Base-by-base conservation (phyloP, 1,140 invertebrate genomes). In the Brachionus plicatilis region DNA sequence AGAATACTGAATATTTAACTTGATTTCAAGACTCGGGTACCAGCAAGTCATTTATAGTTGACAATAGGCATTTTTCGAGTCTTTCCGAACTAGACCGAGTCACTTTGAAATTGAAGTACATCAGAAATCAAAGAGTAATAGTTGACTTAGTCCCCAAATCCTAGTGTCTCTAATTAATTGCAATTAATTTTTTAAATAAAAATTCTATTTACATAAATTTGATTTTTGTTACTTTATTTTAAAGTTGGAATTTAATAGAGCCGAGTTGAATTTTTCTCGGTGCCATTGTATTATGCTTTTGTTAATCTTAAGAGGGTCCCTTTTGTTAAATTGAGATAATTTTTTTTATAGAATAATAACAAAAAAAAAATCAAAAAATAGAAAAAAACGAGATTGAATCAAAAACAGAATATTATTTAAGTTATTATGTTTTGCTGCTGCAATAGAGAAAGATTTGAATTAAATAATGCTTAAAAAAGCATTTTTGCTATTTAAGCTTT, bases 401-500 rank as follows among this genome's bases (percentile, higher is more conserved):
- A 68, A 68, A 68, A 68, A 68, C 66, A 68, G 66, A 68, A 68
- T 68, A 68, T 68, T 68, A 33, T 68, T 68, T 68, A 12, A 68
- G 66, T 33, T 33, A 33, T 68, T 68, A 33, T 41, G 29, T 68
- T 68, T 68, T 68, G 66, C 33, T 14, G 12, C 33, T 41, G 66
- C 33, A 68, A 37, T 37, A n/a, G 66, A 68, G 29, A 33, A 68
- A 68, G 66, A 68, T 68, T 68, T 68, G 66, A 68, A 68, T 68
- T 68, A 68, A 68, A 68, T 68, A 68, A 68, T 68, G 27, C 66
- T 68, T 68, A 68, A 68, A 68, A 68, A 33, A 68, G 27, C 27
- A 68, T 68, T 68, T 68, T 68, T 68, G 66, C 66, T 68, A 68
- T 68, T 68, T 68, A 33, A 68, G 66, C 66, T 68, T 68, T 68